A percentile compares a stretch with the other conserved stretches of the same genome.
Conservation (phyloP, 2,888 invertebrate species). For the Zhuqinia jingwanae region DNA sequence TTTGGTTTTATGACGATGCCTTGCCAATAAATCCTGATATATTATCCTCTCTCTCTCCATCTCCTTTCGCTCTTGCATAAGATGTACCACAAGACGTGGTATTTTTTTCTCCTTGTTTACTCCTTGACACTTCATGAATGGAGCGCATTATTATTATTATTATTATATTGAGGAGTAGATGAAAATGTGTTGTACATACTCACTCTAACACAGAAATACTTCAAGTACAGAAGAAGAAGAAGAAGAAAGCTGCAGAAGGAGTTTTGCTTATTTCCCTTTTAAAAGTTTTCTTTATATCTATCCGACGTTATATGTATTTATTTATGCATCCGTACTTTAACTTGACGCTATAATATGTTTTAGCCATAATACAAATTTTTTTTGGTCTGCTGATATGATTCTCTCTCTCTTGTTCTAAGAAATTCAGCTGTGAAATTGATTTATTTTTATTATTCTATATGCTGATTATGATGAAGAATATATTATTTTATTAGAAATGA, state of each 20-base stretch:
- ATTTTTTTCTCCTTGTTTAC: constrained; percentile 32
- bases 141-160: constrained; percentile 22
- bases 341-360: no score
- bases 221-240: no score
- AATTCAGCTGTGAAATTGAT: constrained; percentile 66
- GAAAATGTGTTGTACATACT: no score
- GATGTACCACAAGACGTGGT: not conserved
- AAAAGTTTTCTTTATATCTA: not conserved
- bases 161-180: no score
- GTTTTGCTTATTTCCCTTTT: constrained; percentile 12
- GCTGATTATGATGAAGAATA: not conserved
- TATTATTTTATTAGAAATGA: not conserved
- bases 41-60: not conserved
- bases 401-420: constrained; percentile 44
- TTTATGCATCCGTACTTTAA: not conserved
- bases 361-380: no score
- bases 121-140: constrained; percentile 61
- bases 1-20: constrained; percentile 70
- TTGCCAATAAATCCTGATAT: constrained; percentile 68
- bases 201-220: no score
- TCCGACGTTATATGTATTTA: constrained; percentile 18
- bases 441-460: constrained; percentile 40
- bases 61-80: constrained; percentile 4
- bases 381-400: not conserved
- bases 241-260: no score